Conservation (phyloP, 2,797 vertebrate genomes). For the Spea hammondii region DNA sequence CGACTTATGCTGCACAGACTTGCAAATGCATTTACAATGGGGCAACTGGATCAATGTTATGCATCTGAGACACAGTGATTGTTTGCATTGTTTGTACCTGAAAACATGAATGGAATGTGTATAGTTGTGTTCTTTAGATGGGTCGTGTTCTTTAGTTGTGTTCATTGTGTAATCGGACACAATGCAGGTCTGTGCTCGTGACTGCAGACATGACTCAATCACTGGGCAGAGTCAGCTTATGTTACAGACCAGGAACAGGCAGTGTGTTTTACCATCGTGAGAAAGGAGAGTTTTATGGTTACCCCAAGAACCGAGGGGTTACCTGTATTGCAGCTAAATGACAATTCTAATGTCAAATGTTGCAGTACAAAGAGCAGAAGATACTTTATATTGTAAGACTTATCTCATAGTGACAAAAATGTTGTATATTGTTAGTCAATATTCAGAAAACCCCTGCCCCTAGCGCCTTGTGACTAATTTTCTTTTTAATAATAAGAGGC, state of each 20-base stretch:
- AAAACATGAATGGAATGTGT: not conserved
- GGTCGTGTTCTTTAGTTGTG: not conserved
- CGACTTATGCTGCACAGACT: not conserved
- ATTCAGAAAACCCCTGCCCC: no score
- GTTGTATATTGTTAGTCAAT: no score
- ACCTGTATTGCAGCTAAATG: no score
- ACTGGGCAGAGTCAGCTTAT: slow-evolving; percentile 1
- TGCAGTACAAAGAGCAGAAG: no score
- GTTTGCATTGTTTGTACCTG: not conserved
- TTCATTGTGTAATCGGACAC: not conserved
- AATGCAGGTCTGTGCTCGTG: not conserved
- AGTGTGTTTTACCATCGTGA: no score
- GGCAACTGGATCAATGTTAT: not conserved
- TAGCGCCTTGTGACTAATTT: no score
- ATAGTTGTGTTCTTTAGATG: not conserved
- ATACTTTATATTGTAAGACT: no score
- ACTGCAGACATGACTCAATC: not conserved
- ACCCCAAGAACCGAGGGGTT: no score
- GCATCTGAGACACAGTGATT: not conserved
- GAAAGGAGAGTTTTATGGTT: no score
- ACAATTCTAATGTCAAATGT: no score
- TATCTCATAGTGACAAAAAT: no score
- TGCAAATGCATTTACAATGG: not conserved
- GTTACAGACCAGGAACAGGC: not conserved
- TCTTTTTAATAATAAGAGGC: no score